Evolutionary conservation across 2,888 invertebrate genomes (phyloP), one percentile per base, ranked within the genome.

Genomic region (Zygogramma bicolorata): DNA sequence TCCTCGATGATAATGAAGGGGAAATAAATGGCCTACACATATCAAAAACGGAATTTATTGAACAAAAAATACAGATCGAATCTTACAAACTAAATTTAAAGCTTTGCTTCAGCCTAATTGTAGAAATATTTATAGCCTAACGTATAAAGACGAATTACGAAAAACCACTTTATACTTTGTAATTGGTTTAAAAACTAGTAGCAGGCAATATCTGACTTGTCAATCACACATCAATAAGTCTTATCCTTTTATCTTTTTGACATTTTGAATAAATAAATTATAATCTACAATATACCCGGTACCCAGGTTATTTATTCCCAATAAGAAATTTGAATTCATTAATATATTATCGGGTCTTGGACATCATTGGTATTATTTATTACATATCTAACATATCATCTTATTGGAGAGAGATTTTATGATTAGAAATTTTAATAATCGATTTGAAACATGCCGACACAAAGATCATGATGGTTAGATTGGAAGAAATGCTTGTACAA

Each of bases 111-210:
- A 81, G 81, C 81, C 75, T 78, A 79, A 76, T 75, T 74, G 68
- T 63, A 75, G 31, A 72, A 70, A 72, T 66, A 75, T 70, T 72
- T 74, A 73, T 71, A 53, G 68, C 57, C 66, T 68, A 71, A 68
- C 70, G 63, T 71, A 67, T 34, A 60, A n/a, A 25, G 38, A 13
- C 53, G 34, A 60, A 42, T 49, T 58, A 57, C 15, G 15, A 65
- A 38, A 18, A 66, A 58, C 20, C 53, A 58, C 20, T 62, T 68
- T 63, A 62, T 62, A 79, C 80, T 78, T 80, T 78, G 79, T 82
- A 80, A 81, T 80, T 79, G 80, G 77, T 79, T 75, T 79, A 77
- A 77, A 77, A 80, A 75, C 70, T 78, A 76, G 79, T 76, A 78
- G 77, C 77, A 72, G 71, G 67, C 63, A 68, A 77, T 80, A 82